phyloP scores from a whole-genome alignment of 2,888 invertebrate genomes.

The Cryptophagus acutangulus region DNA sequence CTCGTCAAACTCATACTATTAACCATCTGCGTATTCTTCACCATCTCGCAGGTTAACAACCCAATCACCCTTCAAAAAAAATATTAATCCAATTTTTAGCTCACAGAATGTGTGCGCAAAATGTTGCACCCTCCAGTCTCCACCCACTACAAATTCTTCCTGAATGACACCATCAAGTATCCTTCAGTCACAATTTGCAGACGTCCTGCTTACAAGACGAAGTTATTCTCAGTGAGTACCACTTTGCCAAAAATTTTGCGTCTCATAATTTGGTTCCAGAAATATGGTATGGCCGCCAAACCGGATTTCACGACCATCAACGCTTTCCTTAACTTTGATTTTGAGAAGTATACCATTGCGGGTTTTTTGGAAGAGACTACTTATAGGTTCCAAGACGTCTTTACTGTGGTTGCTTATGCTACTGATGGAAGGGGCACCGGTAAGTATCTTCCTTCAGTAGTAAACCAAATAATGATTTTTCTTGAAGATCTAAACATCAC shows the following conservation, averaged over 20 bases:
- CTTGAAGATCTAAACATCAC: slow-evolving; percentile 12
- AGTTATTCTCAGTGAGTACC: slow-evolving; percentile 54
- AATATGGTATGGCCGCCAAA: slow-evolving; percentile 51
- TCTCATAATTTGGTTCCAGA: slow-evolving; percentile 37
- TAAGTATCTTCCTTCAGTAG: background rate
- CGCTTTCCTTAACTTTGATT: slow-evolving; percentile 50
- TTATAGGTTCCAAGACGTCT: slow-evolving; percentile 53
- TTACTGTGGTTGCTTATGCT: slow-evolving; percentile 55
- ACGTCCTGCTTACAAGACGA: slow-evolving; percentile 59
- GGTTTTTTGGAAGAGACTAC: slow-evolving; percentile 60
- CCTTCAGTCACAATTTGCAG: slow-evolving; percentile 66
- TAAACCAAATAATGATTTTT: background rate
- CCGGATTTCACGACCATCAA: slow-evolving; percentile 41
- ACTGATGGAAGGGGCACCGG: slow-evolving; percentile 29
- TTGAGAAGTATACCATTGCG: slow-evolving; percentile 51
- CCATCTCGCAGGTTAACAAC: slow-evolving; percentile 62
- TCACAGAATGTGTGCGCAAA: slow-evolving; percentile 57
- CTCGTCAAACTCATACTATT: slow-evolving; percentile 55
- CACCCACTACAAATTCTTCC: slow-evolving; percentile 62
- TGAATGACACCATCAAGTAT: slow-evolving; percentile 62
- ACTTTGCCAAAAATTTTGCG: slow-evolving; percentile 5
- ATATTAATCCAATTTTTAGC: slow-evolving; percentile 41
- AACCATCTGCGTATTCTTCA: slow-evolving; percentile 52
- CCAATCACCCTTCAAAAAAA: background rate
- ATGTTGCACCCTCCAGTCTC: slow-evolving; percentile 59